These are phyloP conservation scores for Cygnus atratus DNA, from an alignment of 2,113 vertebrate species.

Conservation along the genomic window DNA sequence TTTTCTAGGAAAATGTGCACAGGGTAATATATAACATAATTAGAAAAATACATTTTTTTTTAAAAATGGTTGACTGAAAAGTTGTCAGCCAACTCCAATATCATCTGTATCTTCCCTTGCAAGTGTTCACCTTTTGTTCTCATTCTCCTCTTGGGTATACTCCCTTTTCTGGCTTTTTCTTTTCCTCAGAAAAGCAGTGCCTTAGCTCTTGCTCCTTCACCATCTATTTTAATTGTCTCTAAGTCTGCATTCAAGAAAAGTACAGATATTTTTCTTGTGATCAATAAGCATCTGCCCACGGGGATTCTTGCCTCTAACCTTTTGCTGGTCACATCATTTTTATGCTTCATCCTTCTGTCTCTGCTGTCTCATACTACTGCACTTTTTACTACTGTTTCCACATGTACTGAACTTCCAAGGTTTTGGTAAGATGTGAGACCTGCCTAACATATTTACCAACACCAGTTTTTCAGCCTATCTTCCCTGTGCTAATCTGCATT, in stretches of 20 bases:
- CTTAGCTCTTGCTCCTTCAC: background rate
- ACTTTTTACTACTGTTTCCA: background rate
- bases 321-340: background rate
- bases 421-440: background rate
- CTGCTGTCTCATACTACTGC: background rate
- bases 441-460: background rate
- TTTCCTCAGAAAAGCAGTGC: background rate
- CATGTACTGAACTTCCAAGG: background rate
- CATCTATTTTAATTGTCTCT: background rate
- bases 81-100: background rate
- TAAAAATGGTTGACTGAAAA: background rate
- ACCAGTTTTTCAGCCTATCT: background rate
- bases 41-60: background rate
- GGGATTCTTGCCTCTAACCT: background rate
- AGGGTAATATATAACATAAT: constrained; percentile 26
- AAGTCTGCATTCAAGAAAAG: background rate
- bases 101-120: background rate
- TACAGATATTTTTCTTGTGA: background rate
- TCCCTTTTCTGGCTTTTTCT: background rate
- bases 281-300: background rate
- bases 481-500: background rate
- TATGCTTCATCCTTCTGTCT: background rate
- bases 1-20: constrained; percentile 42
- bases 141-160: background rate
- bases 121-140: background rate